phyloP scores from a whole-genome alignment of 2,888 invertebrate species.

The Eilema griseolum region DNA sequence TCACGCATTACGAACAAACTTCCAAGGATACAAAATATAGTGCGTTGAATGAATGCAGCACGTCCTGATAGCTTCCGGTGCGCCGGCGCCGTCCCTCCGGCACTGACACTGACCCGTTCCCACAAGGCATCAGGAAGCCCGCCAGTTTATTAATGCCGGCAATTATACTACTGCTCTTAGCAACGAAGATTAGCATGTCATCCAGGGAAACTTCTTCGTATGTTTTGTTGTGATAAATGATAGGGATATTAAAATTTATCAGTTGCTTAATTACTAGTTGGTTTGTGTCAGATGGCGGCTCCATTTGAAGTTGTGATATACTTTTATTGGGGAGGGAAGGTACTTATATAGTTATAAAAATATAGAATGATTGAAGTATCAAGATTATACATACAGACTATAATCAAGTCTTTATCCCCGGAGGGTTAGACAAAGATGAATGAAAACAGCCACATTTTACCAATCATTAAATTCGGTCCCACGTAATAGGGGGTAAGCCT shows the following conservation, averaged over 20 bases:
- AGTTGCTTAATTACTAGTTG: not conserved
- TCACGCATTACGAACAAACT: constrained; percentile 26
- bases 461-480: too few relatives aligned
- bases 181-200: constrained; percentile 26
- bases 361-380: not conserved
- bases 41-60: constrained; percentile 52
- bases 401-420: too few relatives aligned
- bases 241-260: not conserved
- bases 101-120: constrained; percentile 69
- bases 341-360: not conserved
- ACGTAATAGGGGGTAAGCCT: too few relatives aligned
- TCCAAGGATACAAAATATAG: constrained; percentile 44
- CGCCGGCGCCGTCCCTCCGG: constrained; percentile 63
- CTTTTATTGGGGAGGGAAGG: not conserved
- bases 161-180: constrained; percentile 29
- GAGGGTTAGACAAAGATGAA: too few relatives aligned
- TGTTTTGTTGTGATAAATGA: not conserved
- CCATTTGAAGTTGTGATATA: not conserved
- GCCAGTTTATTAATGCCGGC: constrained; percentile 38
- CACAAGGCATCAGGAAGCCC: constrained; percentile 57
- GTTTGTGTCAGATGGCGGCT: not conserved
- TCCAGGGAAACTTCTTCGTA: constrained; percentile 4
- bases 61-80: constrained; percentile 70
- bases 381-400: too few relatives aligned
- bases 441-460: too few relatives aligned